These are phyloP conservation scores for Sebastes vulpes DNA, from an alignment of 2,797 vertebrate genomes.

Conservation along the genomic window DNA sequence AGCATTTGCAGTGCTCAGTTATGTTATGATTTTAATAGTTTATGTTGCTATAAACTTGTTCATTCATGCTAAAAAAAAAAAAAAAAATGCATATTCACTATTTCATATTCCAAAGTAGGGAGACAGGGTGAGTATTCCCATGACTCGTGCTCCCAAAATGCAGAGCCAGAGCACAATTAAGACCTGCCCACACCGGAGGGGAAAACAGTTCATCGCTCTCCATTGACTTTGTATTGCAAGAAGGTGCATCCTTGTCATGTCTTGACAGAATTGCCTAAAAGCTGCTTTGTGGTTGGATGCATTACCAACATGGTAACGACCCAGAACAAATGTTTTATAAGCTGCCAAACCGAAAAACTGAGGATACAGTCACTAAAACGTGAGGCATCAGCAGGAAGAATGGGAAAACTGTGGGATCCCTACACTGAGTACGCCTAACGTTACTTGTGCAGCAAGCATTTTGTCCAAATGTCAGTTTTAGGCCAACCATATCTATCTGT, in stretches of 20 bases:
- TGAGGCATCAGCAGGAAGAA: not conserved
- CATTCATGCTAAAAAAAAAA: not conserved
- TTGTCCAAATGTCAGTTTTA: not conserved
- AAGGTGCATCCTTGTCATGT: too few species aligned
- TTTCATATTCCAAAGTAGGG: not conserved
- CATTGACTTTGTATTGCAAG: too few species aligned
- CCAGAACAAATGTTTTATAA: not conserved
- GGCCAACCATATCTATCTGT: not conserved
- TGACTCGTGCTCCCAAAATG: not conserved
- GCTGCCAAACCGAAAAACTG: not conserved
- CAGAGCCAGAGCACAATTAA: too few species aligned
- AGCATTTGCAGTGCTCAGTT: not conserved
- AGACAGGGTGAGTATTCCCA: not conserved
- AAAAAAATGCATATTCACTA: not conserved
- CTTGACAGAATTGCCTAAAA: too few species aligned
- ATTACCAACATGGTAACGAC: too few species aligned
- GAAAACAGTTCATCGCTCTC: too few species aligned
- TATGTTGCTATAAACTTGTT: not conserved
- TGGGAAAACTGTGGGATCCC: not conserved
- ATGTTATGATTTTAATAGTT: not conserved
- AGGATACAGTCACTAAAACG: not conserved
- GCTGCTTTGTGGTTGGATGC: too few species aligned
- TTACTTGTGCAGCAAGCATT: not conserved
- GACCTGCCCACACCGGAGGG: too few species aligned
- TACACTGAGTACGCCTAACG: fast-evolving